Evolutionary conservation across 2,113 vertebrate genomes (phyloP).

Genomic region (Cynocephalus volans): DNA sequence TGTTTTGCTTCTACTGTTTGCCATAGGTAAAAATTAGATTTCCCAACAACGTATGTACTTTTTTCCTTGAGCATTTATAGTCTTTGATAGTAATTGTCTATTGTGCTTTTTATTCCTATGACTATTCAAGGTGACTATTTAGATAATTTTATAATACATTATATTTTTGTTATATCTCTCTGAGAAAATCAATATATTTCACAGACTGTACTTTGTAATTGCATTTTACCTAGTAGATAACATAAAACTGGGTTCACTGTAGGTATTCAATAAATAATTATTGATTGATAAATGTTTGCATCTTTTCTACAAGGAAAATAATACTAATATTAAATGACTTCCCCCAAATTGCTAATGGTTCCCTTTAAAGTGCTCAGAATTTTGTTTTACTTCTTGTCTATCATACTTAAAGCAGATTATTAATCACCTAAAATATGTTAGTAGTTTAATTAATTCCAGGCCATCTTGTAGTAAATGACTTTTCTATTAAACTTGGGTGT

Average conservation of each 20-base stretch:
- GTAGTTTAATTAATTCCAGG: slow-evolving; percentile 50
- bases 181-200: slow-evolving; percentile 52
- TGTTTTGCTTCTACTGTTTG: slow-evolving; percentile 52
- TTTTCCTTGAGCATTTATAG: not conserved
- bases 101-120: slow-evolving; percentile 54
- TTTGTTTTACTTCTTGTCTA: slow-evolving; percentile 9
- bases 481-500: slow-evolving; percentile 43
- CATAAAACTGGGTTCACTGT: slow-evolving; percentile 42
- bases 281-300: not conserved
- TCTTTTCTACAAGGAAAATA: slow-evolving; percentile 44
- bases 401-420: slow-evolving; percentile 7
- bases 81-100: slow-evolving; percentile 48
- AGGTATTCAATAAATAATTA: slow-evolving; percentile 10
- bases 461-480: not conserved
- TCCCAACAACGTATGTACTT: not conserved
- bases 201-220: slow-evolving; percentile 39
- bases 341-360: not conserved
- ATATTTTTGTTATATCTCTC: slow-evolving; percentile 8
- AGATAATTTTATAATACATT: slow-evolving; percentile 35
- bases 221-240: not conserved
- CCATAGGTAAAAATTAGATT: slow-evolving; percentile 50
- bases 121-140: slow-evolving; percentile 39
- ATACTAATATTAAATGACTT: slow-evolving; percentile 62
- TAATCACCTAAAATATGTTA: slow-evolving; percentile 7
- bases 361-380: slow-evolving; percentile 30